A percentile compares a stretch with the other conserved stretches of the same genome.
Conservation (phyloP, 2,113 vertebrate genomes). For the Suncus etruscus region DNA sequence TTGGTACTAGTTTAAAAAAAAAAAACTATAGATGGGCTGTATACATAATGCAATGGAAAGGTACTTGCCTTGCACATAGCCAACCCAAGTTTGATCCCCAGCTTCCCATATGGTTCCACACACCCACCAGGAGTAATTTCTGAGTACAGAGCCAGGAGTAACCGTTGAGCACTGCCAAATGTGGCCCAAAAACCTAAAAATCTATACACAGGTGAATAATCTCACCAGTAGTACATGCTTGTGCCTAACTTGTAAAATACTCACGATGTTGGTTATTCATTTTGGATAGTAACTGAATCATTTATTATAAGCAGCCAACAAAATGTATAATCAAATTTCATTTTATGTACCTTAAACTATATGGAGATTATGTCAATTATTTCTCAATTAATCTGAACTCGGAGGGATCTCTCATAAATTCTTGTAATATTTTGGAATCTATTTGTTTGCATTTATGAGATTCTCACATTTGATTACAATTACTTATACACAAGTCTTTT, state of each 20-base stretch:
- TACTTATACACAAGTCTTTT: background rate
- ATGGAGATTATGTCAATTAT: background rate
- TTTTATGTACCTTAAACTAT: background rate
- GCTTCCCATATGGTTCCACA: too few species aligned
- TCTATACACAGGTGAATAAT: slow-evolving; percentile 15
- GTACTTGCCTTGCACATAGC: too few species aligned
- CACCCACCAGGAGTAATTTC: too few species aligned
- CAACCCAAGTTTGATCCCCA: too few species aligned
- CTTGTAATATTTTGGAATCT: background rate
- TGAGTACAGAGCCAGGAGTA: too few species aligned
- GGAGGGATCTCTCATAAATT: background rate
- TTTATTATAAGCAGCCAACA: background rate
- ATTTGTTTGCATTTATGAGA: slow-evolving; percentile 12
- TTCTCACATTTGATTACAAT: slow-evolving; percentile 3
- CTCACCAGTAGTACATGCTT: background rate
- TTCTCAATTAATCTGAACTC: background rate
- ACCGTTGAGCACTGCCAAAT: too few species aligned
- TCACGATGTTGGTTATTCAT: too few species aligned
- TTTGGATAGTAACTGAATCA: background rate
- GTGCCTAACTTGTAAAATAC: background rate
- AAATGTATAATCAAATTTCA: background rate
- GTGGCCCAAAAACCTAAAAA: too few species aligned
- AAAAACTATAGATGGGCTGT: too few species aligned
- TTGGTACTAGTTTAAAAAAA: too few species aligned
- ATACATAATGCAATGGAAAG: too few species aligned